Base-by-base conservation (phyloP, 92 coral and sea anemone species). In the Palythoa grandis region DNA sequence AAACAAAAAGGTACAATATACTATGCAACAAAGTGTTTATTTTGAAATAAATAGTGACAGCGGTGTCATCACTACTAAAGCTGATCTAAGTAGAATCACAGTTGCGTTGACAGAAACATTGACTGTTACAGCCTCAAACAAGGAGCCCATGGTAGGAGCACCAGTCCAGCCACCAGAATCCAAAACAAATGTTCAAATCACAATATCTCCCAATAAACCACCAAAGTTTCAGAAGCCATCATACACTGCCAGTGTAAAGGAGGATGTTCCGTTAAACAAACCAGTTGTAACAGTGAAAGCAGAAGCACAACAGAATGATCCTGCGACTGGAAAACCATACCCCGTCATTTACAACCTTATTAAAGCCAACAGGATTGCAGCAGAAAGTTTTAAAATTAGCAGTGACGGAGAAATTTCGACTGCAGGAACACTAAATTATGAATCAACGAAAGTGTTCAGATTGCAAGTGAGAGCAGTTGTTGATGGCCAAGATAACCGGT, bases 381-480 rank as follows among this genome's bases (percentile, higher is more conserved):
- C 91, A 38, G 92, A 91, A 74, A 91, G 90, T 68, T 94, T 96
- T 69, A 86, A 91, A 38, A 89, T 96, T 25, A 82, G 90, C 50
- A 93, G 93, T 47, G 79, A 86, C 53, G 98, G 98, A 22, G 56
- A 47, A 19, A 88, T 96, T 22, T 70, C 91, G 10, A 93, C 98
- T 16, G 93, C 95, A 7, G 87, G 95, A 17, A 92, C 86, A 54
- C 83, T 96, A 3, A 92, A 96, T 84, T 92, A 73, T 73, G 98
- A 96, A 72, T 60, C 76, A 17, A 86, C 79, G 8, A 92, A 82
- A 61, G 86, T 60, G 19, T 94, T 86, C 76, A 84, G 58, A 54
- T 93, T 96, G 71, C 98, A 95, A 68, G 92, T 96, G 13, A 87
- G 95, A 77, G 95, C 98, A 37, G 82, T 86, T 20, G 96, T 95